A percentile compares a stretch with the other conserved stretches of the same genome.
phyloP scores from a whole-genome alignment of 2,113 vertebrate species.

The Archocentrus centrarchus region DNA sequence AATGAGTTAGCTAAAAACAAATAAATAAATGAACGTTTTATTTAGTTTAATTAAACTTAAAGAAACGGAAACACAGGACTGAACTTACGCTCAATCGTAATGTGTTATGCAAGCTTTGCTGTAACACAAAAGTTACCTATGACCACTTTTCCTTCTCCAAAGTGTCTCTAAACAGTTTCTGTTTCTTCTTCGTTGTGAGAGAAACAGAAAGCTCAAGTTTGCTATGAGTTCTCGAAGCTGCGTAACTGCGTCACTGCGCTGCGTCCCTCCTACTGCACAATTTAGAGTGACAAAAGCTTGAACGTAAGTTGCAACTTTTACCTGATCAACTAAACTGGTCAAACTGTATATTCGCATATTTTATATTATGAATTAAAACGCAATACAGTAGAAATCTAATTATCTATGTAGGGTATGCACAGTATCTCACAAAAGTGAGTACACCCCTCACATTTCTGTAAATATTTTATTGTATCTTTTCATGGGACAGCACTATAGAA shows the following conservation, averaged over 20 bases:
- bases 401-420: neutral
- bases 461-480: no score
- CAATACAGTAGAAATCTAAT: neutral
- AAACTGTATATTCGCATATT: neutral
- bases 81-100: neutral
- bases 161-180: conserved; percentile 3
- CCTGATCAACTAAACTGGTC: neutral
- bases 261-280: conserved; percentile 3
- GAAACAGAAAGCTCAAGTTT: conserved; percentile 28
- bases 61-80: neutral
- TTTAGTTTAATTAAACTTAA: neutral
- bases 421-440: no score
- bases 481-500: no score
- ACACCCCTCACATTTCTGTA: no score
- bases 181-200: neutral
- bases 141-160: neutral
- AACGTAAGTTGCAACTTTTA: neutral
- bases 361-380: neutral
- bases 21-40: neutral
- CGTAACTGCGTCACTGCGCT: conserved; percentile 45
- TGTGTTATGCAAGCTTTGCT: neutral
- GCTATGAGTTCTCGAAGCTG: neutral
- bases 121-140: neutral
- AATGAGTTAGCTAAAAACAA: neutral
- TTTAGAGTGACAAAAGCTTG: neutral